These are phyloP conservation scores for Campoplex nolae DNA, from an alignment of 2,888 invertebrate species.

Conservation along the genomic window DNA sequence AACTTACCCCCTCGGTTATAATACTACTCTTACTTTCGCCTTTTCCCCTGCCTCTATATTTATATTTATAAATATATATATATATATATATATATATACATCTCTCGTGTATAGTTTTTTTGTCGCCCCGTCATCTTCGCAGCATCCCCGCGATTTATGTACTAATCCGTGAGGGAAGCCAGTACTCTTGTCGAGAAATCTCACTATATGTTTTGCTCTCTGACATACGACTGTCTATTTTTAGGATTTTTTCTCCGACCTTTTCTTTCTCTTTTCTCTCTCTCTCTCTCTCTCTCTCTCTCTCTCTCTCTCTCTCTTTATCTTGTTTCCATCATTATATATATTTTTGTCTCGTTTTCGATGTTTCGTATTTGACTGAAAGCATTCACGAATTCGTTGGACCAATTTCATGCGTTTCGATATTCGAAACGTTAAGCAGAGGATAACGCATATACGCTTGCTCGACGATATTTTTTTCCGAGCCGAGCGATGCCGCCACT, in stretches of 20 bases:
- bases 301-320: not conserved
- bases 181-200: slow-evolving; percentile 28
- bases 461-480: slow-evolving; percentile 7
- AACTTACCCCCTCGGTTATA: slow-evolving; percentile 67
- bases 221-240: slow-evolving; percentile 57
- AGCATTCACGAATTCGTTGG: slow-evolving; percentile 14
- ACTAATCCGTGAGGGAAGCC: slow-evolving; percentile 45
- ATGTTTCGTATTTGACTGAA: slow-evolving; percentile 28
- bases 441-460: not conserved
- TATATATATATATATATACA: slow-evolving; percentile 5
- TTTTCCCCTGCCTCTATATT: slow-evolving; percentile 24
- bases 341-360: not conserved
- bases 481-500: slow-evolving; percentile 27
- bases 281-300: not conserved
- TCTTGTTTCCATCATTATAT: not conserved
- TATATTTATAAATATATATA: slow-evolving; percentile 9
- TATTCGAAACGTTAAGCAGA: slow-evolving; percentile 34
- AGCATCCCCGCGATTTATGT: slow-evolving; percentile 36
- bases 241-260: slow-evolving; percentile 24
- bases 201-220: slow-evolving; percentile 32
- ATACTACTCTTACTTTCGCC: slow-evolving; percentile 44
- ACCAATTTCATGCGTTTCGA: not conserved
- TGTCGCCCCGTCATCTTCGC: slow-evolving; percentile 49
- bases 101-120: slow-evolving; percentile 46
- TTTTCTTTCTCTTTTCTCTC: not conserved